Evolutionary conservation across 2,888 invertebrate genomes (phyloP).

Genomic region (Drosophila atripex): DNA sequence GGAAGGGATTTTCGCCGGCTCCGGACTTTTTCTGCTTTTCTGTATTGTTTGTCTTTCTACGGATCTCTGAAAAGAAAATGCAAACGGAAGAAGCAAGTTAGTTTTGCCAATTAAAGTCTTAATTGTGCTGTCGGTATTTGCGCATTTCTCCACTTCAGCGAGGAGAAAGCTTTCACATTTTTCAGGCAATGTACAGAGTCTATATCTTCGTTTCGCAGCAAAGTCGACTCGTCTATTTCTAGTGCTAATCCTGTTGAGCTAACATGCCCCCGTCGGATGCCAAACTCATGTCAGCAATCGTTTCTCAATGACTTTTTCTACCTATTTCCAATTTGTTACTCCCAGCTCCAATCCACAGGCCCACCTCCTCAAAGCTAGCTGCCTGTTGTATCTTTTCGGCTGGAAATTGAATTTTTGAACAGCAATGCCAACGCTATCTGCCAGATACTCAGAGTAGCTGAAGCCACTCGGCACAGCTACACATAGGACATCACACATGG

Average conservation of each 20-base stretch:
- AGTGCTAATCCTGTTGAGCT: conserved; percentile 32
- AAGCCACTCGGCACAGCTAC: conserved; percentile 23
- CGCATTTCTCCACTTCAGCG: conserved; percentile 4
- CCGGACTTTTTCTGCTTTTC: not conserved
- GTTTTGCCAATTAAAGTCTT: conserved; percentile 63
- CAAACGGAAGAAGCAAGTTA: conserved; percentile 37
- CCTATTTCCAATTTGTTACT: conserved; percentile 72
- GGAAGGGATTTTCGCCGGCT: conserved; percentile 25
- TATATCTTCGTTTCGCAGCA: conserved; percentile 12
- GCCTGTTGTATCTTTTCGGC: conserved; percentile 65
- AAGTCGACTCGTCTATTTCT: conserved; percentile 21
- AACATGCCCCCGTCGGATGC: conserved; percentile 51
- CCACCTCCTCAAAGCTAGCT: not conserved
- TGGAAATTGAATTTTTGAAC: conserved; percentile 79
- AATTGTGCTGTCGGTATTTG: conserved; percentile 64
- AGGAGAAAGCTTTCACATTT: conserved; percentile 52
- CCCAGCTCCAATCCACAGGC: not conserved
- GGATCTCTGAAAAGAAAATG: conserved; percentile 23
- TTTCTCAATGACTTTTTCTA: conserved; percentile 71
- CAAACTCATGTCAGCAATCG: conserved; percentile 69
- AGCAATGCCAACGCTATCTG: conserved; percentile 53
- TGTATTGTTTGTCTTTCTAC: not conserved
- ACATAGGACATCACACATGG: conserved; percentile 41
- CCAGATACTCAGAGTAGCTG: conserved; percentile 25
- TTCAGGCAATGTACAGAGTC: conserved; percentile 22